A percentile compares a stretch with the other conserved stretches of the same genome.
phyloP scores from a whole-genome alignment of 2,888 invertebrate genomes.

The Drosophila putrida region DNA sequence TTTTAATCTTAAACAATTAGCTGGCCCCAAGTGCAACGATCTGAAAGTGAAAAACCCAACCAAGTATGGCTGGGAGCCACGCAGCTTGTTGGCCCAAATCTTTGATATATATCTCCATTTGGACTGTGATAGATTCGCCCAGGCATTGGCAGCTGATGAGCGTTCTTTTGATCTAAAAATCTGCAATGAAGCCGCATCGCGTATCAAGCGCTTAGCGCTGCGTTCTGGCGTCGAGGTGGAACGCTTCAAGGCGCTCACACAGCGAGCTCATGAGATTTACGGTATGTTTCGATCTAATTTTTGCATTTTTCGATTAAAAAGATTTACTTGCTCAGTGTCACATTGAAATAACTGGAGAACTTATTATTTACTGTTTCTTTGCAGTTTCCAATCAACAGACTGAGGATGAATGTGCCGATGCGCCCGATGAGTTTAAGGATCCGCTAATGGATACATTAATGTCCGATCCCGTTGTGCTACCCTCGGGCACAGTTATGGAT shows the following conservation, averaged over 20 bases:
- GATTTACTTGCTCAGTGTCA: too few species aligned
- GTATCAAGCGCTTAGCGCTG: constrained; percentile 92
- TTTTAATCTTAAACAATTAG: constrained; percentile 98
- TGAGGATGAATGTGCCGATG: constrained; percentile 97
- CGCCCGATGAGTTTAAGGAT: constrained; percentile 98
- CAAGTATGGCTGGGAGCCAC: constrained; percentile 99
- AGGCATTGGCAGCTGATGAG: constrained; percentile 98
- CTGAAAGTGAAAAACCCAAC: constrained; percentile 96
- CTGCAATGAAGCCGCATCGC: constrained; percentile 95
- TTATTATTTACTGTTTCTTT: neutral
- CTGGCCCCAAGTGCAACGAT: constrained; percentile 97
- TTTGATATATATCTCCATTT: constrained; percentile 99
- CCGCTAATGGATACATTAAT: constrained; percentile 99
- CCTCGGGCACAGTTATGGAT: constrained; percentile 97
- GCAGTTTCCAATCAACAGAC: constrained; percentile 92
- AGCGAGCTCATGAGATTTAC: constrained; percentile 91
- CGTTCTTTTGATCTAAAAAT: constrained; percentile 97
- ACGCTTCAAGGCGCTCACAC: constrained; percentile 92
- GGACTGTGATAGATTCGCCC: constrained; percentile 95
- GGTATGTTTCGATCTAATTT: constrained; percentile 81
- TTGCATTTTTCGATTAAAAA: too few species aligned
- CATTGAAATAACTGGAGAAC: too few species aligned
- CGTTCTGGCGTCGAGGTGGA: constrained; percentile 94
- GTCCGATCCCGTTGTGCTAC: constrained; percentile 97
- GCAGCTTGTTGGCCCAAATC: constrained; percentile 94